Conservation (phyloP, 2,797 vertebrate species). For the Emydoidea blandingii region DNA sequence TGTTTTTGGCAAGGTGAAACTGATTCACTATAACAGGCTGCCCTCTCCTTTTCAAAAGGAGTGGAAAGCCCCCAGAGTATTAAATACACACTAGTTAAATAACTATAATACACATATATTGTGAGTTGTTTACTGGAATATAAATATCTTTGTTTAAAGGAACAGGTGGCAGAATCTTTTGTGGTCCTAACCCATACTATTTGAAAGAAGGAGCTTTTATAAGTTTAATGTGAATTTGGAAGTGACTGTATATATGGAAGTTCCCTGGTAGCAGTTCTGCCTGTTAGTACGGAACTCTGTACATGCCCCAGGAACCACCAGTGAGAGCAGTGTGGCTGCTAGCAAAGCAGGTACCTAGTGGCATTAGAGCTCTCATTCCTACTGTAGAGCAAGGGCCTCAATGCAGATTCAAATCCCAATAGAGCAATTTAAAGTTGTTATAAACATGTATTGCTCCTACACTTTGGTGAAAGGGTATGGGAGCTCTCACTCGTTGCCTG, state of each 20-base stretch:
- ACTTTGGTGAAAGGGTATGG: neutral
- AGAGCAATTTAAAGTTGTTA: constrained; percentile 10
- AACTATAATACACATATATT: neutral
- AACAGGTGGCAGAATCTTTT: neutral
- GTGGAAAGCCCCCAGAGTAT: neutral
- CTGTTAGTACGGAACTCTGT: neutral
- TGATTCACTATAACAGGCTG: neutral
- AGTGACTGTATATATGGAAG: neutral
- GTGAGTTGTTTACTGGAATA: neutral
- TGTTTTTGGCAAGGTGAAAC: neutral
- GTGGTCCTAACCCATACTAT: neutral
- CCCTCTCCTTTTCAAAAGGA: neutral
- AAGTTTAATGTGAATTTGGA: neutral
- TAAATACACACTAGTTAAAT: neutral
- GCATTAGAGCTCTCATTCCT: neutral
- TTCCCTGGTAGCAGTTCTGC: neutral
- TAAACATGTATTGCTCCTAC: neutral
- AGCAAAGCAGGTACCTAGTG: neutral
- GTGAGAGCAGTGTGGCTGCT: constrained; percentile 1
- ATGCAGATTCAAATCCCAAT: constrained; percentile 7
- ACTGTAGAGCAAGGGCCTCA: neutral
- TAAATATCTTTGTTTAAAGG: neutral
- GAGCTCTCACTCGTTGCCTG: neutral
- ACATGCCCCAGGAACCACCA: neutral
- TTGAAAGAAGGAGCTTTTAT: neutral